Evolutionary conservation across 2,888 invertebrate species (phyloP), one percentile per base, ranked within the genome.

Genomic region (Melipona beecheii): DNA sequence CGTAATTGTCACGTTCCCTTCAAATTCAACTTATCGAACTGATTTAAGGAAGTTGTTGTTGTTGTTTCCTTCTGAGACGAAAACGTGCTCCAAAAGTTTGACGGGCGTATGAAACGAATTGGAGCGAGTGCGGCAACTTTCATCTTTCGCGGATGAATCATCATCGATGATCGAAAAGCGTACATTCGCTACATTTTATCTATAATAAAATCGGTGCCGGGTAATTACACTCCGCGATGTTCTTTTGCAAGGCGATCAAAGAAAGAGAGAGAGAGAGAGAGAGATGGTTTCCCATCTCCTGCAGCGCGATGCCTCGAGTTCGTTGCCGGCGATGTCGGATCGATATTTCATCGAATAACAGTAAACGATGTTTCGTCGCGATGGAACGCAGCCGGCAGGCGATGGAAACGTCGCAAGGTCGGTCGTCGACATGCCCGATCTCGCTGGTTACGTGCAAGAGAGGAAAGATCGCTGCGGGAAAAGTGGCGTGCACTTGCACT

Each of bases 381-480:
- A 50, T n/a, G 72, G 76, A 76, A 83, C 49, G 85, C 65, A 58
- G 72, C 64, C 69, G 64, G 24, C 17, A 72, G 62, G 83, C 75
- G 66, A 64, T 66, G 71, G 88, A 88, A 88, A 81, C 88, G 86
- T 91, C 90, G 92, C 92, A 92, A 92, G 92, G 92, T 83, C 92
- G 92, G 92, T 92, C 92, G 89, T 90, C 92, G 92, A 90, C 92
- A 86, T 73, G 64, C 49, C 36, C 65, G 79, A 78, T 76, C 75
- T 73, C 43, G 43, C 43, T 9, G 43, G 69, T 64, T 66, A 78
- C 75, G 77, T n/a, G 56, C n/a, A 15, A 9, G n/a, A n/a, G 36
- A 27, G 73, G 27, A 43, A 9, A 43, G 43, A 43, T 43, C 65
- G 24, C 54, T 21, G 36, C 11, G 66, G 24, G 75, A 75, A 83